Percentiles rank a stretch among this genome's conserved stretches.
Conservation (phyloP, 2,888 invertebrate species). For the Megaustenia siamemsis region DNA sequence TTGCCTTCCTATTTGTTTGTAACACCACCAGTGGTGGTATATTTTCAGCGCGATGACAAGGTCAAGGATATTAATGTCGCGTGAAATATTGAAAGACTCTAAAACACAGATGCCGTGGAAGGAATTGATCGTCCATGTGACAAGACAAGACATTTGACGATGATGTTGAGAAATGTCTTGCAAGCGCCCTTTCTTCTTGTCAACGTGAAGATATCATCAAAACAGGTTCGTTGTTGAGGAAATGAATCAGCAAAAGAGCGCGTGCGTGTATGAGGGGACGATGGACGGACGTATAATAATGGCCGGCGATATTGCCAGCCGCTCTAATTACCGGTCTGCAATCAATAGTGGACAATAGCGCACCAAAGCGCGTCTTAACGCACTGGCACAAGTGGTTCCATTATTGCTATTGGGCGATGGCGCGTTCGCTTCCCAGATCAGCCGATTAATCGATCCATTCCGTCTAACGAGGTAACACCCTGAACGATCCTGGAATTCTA, state of each 20-base stretch:
- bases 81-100: too few species aligned
- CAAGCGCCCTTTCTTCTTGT: too few species aligned
- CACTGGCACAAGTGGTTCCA: background rate
- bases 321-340: background rate
- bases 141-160: too few species aligned
- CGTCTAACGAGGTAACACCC: too few species aligned
- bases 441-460: background rate
- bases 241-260: background rate
- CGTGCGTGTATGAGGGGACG: conserved; percentile 31
- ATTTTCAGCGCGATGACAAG: too few species aligned
- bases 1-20: too few species aligned
- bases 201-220: background rate
- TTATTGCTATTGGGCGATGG: background rate
- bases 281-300: conserved; percentile 23
- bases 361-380: background rate
- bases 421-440: background rate
- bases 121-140: too few species aligned
- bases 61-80: too few species aligned
- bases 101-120: too few species aligned
- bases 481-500: background rate
- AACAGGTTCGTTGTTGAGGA: background rate
- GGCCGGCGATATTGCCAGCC: background rate
- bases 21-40: too few species aligned
- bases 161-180: too few species aligned
- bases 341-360: conserved; percentile 16